A percentile compares a stretch with the other conserved stretches of the same genome.
These are phyloP conservation scores for Pocillopora damicornis DNA, from an alignment of 64 coral and sea anemone species.

Conservation along the genomic window DNA sequence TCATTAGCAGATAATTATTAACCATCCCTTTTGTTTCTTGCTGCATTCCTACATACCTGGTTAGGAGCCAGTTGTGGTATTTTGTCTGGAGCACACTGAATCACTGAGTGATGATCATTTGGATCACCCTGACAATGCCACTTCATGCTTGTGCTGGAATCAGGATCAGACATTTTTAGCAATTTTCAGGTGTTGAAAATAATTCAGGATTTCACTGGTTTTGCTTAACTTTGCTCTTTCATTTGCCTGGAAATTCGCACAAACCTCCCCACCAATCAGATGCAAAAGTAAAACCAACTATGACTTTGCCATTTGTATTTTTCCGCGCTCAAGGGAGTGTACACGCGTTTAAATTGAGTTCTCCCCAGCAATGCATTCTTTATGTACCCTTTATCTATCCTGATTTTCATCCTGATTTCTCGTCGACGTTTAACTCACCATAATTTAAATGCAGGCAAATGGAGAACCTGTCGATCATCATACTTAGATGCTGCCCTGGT, in stretches of 20 bases:
- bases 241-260: too few species aligned
- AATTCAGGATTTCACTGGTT: too few species aligned
- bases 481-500: slow-evolving; percentile 95
- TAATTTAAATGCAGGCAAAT: slow-evolving; percentile 81
- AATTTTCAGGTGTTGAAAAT: too few species aligned
- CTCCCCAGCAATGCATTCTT: too few species aligned
- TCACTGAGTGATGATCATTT: slow-evolving; percentile 85
- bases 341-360: too few species aligned
- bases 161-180: neutral
- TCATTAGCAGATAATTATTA: neutral
- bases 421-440: slow-evolving; percentile 48
- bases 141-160: slow-evolving; percentile 67
- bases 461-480: slow-evolving; percentile 85
- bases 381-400: too few species aligned
- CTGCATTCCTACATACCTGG: slow-evolving; percentile 34
- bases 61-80: slow-evolving; percentile 89
- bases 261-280: too few species aligned
- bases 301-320: too few species aligned
- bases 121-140: slow-evolving; percentile 86
- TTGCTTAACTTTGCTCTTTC: too few species aligned
- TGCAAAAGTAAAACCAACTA: too few species aligned
- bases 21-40: neutral
- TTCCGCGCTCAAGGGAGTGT: too few species aligned
- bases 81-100: slow-evolving; percentile 80
- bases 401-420: too few species aligned